Percentiles rank a stretch among this genome's conserved stretches.
Conservation (phyloP, 1,140 invertebrate species). For the Pogonomyrmex californicus region DNA sequence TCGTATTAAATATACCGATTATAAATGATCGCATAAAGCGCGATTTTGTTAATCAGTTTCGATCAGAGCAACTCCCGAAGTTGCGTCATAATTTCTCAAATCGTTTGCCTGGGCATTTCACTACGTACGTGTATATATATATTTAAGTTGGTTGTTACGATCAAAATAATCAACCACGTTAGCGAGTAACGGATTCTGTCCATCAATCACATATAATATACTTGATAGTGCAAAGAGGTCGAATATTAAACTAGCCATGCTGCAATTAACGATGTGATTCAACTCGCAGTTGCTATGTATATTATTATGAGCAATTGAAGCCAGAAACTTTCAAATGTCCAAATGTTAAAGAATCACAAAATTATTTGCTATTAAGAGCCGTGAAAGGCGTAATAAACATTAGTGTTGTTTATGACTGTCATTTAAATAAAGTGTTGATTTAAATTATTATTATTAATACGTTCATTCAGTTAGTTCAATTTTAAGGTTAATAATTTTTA, state of each 20-base stretch:
- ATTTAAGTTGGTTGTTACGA: slow-evolving; percentile 23
- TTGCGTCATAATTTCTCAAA: slow-evolving; percentile 15
- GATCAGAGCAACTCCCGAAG: too few relatives aligned
- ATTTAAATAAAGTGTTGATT: slow-evolving; percentile 7
- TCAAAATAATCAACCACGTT: slow-evolving; percentile 1
- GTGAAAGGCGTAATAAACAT: not conserved
- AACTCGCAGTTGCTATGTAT: not conserved
- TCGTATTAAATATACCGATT: not conserved
- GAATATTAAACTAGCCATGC: slow-evolving; percentile 11
- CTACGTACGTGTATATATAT: not conserved
- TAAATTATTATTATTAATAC: not conserved
- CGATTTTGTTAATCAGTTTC: not conserved
- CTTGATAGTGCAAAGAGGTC: slow-evolving; percentile 14
- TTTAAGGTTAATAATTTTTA: not conserved
- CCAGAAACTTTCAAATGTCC: slow-evolving; percentile 17
- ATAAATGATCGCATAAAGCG: not conserved
- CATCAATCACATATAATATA: slow-evolving; percentile 33
- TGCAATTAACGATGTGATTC: slow-evolving; percentile 37
- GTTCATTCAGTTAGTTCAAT: not conserved
- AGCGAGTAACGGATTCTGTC: slow-evolving; percentile 10
- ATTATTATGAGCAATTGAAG: slow-evolving; percentile 14
- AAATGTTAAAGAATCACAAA: not conserved
- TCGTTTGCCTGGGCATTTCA: slow-evolving; percentile 1
- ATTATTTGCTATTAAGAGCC: not conserved
- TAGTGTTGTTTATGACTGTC: not conserved